Base-by-base conservation (phyloP, 2,888 invertebrate species). In the Eumacrocentrus americanus region DNA sequence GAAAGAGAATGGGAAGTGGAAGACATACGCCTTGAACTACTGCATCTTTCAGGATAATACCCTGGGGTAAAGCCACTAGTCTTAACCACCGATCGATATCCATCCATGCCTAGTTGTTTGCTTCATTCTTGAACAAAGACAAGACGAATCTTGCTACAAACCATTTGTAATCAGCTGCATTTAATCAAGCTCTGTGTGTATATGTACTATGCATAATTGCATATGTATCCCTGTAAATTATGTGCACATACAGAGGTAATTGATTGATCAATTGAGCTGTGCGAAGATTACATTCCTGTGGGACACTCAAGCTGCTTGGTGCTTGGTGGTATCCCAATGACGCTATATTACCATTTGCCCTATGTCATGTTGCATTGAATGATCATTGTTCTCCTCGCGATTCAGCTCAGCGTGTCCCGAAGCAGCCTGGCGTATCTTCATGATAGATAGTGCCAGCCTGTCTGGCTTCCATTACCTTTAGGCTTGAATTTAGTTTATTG, bases 371-470 rank as follows among this genome's bases (percentile, higher is more conserved):
- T 51, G 37, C 22, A 38, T 55, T 52, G 37, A 53, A 55, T 34
- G 34, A 42, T 47, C 50, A 60, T 47, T 53, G 50, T 55, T 55
- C 51, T 29, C 23, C n/a, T 52, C 23, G 38, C n/a, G 20, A 44
- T 14, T 54, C 22, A 38, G 48, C 25, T 23, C 47, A 35, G 25
- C 35, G 53, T 37, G 46, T 44, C 37, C 11, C 37, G 14, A 20
- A 52, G 38, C 52, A 53, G 46, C 52, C 37, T 48, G 46, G 48
- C 54, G 29, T 20, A 56, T 48, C 48, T 14, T 40, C 25, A 23
- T 56, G 56, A 56, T 18, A 48, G 56, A 56, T 56, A 56, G 40
- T 23, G 42, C n/a, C 46, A 22, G 12, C 42, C 42, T 46, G 22
- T 23, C 46, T 14, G 42, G 16, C 29, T 16, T 18, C 23, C 23